These are phyloP conservation scores for Dynastes grantii DNA, from an alignment of 2,888 invertebrate species.

Conservation along the genomic window DNA sequence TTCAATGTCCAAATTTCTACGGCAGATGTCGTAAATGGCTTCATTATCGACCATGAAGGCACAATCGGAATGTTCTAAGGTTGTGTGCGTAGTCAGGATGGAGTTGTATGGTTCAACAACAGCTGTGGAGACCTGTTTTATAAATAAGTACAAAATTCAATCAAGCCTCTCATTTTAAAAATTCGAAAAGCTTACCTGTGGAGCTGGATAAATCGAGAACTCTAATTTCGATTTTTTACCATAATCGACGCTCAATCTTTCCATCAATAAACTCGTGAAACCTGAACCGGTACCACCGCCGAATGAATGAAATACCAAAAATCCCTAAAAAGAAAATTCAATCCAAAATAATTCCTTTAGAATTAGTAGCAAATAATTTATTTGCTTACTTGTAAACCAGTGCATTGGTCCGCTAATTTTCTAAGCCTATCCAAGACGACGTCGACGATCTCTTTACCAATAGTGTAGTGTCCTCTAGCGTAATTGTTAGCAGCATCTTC, in stretches of 20 bases:
- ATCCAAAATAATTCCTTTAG: not conserved
- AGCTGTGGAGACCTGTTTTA: slow-evolving; percentile 81
- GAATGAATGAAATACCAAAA: slow-evolving; percentile 94
- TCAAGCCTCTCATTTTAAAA: not conserved
- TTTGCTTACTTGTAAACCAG: slow-evolving; percentile 80
- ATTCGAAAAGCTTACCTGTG: slow-evolving; percentile 77
- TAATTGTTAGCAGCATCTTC: slow-evolving; percentile 96
- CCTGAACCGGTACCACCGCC: slow-evolving; percentile 94
- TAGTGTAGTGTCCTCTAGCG: slow-evolving; percentile 94
- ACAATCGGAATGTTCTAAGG: slow-evolving; percentile 89
- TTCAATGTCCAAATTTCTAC: slow-evolving; percentile 89
- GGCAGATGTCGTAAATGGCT: slow-evolving; percentile 91
- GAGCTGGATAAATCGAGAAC: slow-evolving; percentile 96
- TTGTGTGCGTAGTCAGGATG: slow-evolving; percentile 93
- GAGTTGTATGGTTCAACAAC: slow-evolving; percentile 94
- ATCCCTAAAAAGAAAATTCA: slow-evolving; percentile 75
- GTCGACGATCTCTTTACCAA: slow-evolving; percentile 92
- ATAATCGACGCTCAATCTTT: slow-evolving; percentile 92
- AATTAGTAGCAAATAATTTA: not conserved
- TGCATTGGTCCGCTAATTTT: slow-evolving; percentile 89
- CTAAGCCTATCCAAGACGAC: slow-evolving; percentile 86
- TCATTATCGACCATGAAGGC: slow-evolving; percentile 96
- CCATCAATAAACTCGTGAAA: slow-evolving; percentile 94
- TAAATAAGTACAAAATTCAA: not conserved
- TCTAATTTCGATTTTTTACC: slow-evolving; percentile 95